phyloP scores from a whole-genome alignment of 2,888 invertebrate genomes.

The Noctuana brunneofusca region DNA sequence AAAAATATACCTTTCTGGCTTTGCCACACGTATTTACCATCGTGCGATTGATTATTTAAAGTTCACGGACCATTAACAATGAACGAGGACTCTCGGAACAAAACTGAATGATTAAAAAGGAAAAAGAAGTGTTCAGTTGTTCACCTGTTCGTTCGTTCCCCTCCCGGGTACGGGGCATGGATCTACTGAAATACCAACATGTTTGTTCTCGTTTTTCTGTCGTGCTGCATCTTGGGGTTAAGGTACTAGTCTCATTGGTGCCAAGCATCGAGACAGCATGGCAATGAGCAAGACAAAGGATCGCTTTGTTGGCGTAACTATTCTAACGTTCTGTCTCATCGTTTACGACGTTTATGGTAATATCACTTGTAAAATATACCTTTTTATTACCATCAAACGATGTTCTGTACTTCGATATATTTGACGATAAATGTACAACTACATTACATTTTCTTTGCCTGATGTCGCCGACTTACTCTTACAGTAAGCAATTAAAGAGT shows the following conservation, averaged over 20 bases:
- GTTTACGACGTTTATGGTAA: too few species aligned
- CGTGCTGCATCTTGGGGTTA: slow-evolving; percentile 14
- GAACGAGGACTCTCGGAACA: slow-evolving; percentile 24
- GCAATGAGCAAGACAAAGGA: background rate
- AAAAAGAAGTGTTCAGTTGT: slow-evolving; percentile 27
- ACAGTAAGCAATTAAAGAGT: too few species aligned
- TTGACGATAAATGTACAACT: too few species aligned
- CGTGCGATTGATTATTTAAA: slow-evolving; percentile 29
- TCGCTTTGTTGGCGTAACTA: too few species aligned
- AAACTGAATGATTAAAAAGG: slow-evolving; percentile 29
- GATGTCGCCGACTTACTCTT: too few species aligned
- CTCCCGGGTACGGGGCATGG: slow-evolving; percentile 22
- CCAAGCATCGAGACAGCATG: background rate
- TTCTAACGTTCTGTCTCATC: too few species aligned
- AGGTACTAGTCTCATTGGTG: background rate
- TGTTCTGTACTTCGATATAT: too few species aligned
- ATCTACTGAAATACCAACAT: slow-evolving; percentile 26
- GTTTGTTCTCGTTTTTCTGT: slow-evolving; percentile 26
- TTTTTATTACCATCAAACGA: too few species aligned
- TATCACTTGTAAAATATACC: too few species aligned
- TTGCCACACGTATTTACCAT: slow-evolving; percentile 13
- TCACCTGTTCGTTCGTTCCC: slow-evolving; percentile 30
- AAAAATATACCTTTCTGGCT: slow-evolving; percentile 1
- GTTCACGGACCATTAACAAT: slow-evolving; percentile 33
- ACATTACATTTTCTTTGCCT: too few species aligned